A percentile compares a stretch with the other conserved stretches of the same genome.
Conservation (phyloP, 1,140 invertebrate species). For the Drosophila malerkotliana region DNA sequence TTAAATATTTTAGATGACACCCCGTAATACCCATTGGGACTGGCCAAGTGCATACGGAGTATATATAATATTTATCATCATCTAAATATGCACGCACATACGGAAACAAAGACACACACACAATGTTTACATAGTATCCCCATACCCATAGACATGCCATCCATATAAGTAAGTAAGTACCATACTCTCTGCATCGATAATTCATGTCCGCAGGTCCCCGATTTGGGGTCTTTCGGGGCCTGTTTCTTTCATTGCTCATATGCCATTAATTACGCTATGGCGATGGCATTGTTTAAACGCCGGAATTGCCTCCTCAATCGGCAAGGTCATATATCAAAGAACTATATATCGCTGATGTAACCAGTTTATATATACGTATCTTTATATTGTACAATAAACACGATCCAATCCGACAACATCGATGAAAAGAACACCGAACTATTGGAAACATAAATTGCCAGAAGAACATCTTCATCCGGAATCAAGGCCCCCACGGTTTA, state of each 20-base stretch:
- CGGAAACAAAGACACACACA: background rate
- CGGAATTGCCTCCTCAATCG: slow-evolving; percentile 22
- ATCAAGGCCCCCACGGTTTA: background rate
- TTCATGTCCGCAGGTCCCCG: slow-evolving; percentile 43
- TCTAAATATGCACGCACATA: slow-evolving; percentile 66
- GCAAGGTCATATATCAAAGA: slow-evolving; percentile 12
- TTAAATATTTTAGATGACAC: slow-evolving; percentile 68
- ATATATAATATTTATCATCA: slow-evolving; percentile 73
- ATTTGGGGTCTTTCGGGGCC: slow-evolving; percentile 12
- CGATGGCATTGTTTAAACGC: slow-evolving; percentile 40
- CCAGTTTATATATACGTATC: slow-evolving; percentile 1
- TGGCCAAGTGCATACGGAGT: slow-evolving; percentile 15
- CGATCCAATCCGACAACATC: background rate
- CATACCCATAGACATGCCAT: background rate
- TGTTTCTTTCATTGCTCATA: slow-evolving; percentile 25
- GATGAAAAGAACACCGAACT: background rate
- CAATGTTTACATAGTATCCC: slow-evolving; percentile 13
- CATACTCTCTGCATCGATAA: slow-evolving; percentile 55
- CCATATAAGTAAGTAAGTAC: background rate
- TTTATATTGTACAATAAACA: background rate
- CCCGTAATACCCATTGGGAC: slow-evolving; percentile 47
- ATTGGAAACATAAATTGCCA: background rate
- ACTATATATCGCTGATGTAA: slow-evolving; percentile 10
- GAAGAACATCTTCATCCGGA: slow-evolving; percentile 1
- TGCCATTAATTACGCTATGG: slow-evolving; percentile 61